These are phyloP conservation scores for Eupelmus urozonus DNA, from an alignment of 2,888 invertebrate genomes.

Conservation along the genomic window DNA sequence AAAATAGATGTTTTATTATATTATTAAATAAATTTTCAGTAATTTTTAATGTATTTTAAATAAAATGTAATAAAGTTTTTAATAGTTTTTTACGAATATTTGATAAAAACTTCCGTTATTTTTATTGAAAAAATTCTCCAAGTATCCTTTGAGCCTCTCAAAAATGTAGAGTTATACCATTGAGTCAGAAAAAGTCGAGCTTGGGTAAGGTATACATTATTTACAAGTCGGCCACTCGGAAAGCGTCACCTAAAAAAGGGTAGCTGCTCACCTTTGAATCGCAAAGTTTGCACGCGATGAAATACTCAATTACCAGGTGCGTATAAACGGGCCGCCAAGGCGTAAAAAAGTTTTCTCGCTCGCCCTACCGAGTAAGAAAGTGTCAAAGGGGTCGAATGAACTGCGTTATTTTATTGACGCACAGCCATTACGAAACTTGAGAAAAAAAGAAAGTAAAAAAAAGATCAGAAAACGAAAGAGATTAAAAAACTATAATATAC, in stretches of 20 bases:
- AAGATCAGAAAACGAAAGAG: background rate
- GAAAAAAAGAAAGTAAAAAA: background rate
- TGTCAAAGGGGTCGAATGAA: constrained; percentile 34
- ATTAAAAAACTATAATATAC: constrained; percentile 29
- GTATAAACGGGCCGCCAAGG: constrained; percentile 3
- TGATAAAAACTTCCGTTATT: no score
- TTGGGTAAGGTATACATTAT: no score
- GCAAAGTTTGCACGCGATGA: constrained; percentile 17
- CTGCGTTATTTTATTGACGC: constrained; percentile 8
- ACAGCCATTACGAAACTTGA: background rate
- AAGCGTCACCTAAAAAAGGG: constrained; percentile 2
- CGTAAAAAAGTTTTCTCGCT: constrained; percentile 14
- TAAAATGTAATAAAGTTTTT: no score
- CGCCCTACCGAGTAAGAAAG: background rate
- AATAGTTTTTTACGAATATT: no score
- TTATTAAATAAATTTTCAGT: no score
- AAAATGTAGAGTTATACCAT: no score
- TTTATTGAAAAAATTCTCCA: no score
- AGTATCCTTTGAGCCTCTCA: no score
- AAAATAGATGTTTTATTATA: no score
- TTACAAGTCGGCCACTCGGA: background rate
- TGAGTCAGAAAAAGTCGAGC: no score
- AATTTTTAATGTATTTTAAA: no score
- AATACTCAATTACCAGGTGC: constrained; percentile 29
- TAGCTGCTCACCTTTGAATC: background rate